Evolutionary conservation across 2,888 invertebrate genomes (phyloP).

Genomic region (Acleris emargana): DNA sequence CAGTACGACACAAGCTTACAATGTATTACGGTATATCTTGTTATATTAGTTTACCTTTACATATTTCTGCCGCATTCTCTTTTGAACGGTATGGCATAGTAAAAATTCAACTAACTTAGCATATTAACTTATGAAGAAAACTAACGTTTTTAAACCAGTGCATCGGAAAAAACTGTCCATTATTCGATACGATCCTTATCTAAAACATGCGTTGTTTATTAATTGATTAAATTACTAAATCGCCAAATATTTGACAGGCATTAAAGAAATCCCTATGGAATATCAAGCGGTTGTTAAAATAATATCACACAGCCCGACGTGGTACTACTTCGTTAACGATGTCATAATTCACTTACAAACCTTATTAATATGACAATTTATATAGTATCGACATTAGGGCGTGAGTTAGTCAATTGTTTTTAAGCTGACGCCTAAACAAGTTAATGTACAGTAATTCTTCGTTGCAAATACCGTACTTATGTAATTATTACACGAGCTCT

Average conservation of each 20-base stretch:
- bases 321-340: constrained; percentile 15
- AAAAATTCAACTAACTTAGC: constrained; percentile 50
- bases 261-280: constrained; percentile 43
- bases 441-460: too few relatives aligned
- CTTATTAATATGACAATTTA: not conserved
- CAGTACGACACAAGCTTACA: constrained; percentile 76
- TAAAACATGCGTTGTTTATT: constrained; percentile 48
- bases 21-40: constrained; percentile 75
- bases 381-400: too few relatives aligned
- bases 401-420: too few relatives aligned
- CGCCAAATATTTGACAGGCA: constrained; percentile 43
- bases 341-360: constrained; percentile 11
- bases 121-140: constrained; percentile 40
- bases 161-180: constrained; percentile 36
- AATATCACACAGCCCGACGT: constrained; percentile 52
- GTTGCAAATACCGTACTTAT: too few relatives aligned
- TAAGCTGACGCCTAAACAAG: too few relatives aligned
- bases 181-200: constrained; percentile 38
- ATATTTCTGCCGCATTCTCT: constrained; percentile 47
- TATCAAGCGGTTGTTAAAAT: constrained; percentile 58
- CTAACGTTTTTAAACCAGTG: constrained; percentile 44
- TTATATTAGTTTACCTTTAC: constrained; percentile 57
- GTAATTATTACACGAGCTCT: too few relatives aligned
- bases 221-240: constrained; percentile 30
- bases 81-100: constrained; percentile 49